These are phyloP conservation scores for Malurus melanocephalus DNA, from an alignment of 2,113 vertebrate genomes.

Conservation along the genomic window DNA sequence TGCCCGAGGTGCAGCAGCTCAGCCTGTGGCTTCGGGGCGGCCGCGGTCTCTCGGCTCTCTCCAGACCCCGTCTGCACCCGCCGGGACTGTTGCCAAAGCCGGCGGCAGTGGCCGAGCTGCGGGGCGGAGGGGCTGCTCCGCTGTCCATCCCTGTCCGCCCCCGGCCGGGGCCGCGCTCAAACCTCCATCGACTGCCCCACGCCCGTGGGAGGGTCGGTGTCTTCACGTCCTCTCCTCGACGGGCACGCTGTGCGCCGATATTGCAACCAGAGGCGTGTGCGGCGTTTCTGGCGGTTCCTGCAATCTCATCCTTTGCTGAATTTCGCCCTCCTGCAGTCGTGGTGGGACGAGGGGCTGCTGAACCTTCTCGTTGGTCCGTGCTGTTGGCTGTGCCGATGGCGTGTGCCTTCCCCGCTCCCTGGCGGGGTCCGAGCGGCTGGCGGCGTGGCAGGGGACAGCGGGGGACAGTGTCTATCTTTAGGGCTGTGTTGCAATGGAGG, in stretches of 20 bases:
- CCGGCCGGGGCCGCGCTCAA: not conserved
- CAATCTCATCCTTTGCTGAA: not conserved
- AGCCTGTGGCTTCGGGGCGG: not conserved
- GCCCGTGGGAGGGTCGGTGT: not conserved
- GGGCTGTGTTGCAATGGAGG: slow-evolving; percentile 10
- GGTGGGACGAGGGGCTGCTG: not conserved
- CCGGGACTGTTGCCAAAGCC: not conserved
- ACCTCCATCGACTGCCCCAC: not conserved
- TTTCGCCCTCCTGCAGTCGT: not conserved
- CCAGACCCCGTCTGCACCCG: not conserved
- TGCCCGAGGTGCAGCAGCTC: not conserved
- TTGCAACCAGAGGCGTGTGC: not conserved
- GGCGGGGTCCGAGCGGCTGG: not conserved
- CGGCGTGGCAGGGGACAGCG: not conserved
- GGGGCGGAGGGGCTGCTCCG: not conserved
- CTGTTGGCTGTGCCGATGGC: not conserved
- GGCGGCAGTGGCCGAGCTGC: not conserved
- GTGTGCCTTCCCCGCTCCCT: not conserved
- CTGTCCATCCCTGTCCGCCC: not conserved
- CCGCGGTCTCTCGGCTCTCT: not conserved
- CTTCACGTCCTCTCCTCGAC: not conserved
- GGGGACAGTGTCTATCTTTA: slow-evolving; percentile 11
- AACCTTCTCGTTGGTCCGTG: not conserved
- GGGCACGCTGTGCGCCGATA: not conserved
- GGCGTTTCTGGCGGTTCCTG: not conserved